These are phyloP conservation scores for Pollenia griseotomentosa DNA, from an alignment of 2,888 invertebrate species.

Conservation along the genomic window DNA sequence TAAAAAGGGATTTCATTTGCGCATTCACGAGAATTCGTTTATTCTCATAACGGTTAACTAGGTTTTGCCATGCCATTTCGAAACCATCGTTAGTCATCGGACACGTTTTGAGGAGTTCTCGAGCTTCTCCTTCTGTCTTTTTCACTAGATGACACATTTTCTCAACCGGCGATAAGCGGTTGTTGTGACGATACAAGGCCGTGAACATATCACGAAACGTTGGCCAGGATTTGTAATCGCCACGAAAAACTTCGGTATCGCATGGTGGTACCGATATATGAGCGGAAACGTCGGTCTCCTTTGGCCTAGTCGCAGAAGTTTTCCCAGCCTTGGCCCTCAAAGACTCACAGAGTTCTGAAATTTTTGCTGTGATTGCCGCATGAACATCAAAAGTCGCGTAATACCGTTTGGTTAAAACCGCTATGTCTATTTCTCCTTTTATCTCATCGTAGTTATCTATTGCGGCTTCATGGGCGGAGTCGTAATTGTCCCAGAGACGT, in stretches of 20 bases:
- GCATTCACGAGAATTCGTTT: constrained; percentile 33
- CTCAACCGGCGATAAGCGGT: background rate
- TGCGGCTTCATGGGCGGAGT: too few species aligned
- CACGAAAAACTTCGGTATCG: constrained; percentile 34
- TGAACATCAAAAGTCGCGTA: too few species aligned
- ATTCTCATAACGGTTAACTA: constrained; percentile 24
- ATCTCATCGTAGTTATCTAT: background rate
- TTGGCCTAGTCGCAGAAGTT: too few species aligned
- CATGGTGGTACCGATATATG: constrained; percentile 42
- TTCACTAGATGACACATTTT: constrained; percentile 33
- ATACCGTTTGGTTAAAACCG: too few species aligned
- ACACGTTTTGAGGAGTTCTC: background rate
- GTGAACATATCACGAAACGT: constrained; percentile 45
- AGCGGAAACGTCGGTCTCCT: background rate
- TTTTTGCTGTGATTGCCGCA: too few species aligned
- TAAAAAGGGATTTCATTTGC: constrained; percentile 28
- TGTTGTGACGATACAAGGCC: background rate
- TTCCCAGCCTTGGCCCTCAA: too few species aligned
- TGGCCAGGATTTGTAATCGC: constrained; percentile 16
- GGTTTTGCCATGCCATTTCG: constrained; percentile 23
- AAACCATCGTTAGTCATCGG: constrained; percentile 23
- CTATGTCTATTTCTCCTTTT: too few species aligned
- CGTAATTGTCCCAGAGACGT: too few species aligned
- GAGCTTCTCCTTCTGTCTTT: constrained; percentile 27
- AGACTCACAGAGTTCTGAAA: too few species aligned